These are phyloP conservation scores for Brenthis ino DNA, from an alignment of 2,888 invertebrate species.

Conservation along the genomic window DNA sequence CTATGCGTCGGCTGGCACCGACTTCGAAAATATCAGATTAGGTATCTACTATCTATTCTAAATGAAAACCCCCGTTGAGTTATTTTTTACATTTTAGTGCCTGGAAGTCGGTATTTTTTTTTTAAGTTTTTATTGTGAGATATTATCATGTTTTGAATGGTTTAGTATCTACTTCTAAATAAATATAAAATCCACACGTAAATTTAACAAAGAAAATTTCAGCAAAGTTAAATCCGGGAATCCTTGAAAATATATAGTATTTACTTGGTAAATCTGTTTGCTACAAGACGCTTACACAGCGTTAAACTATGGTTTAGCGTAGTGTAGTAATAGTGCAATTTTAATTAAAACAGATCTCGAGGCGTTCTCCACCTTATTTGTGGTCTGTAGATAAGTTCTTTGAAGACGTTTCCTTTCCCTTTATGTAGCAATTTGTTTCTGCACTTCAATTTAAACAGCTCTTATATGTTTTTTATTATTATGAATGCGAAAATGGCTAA, in stretches of 20 bases:
- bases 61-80: too few relatives aligned
- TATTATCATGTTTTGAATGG: too few relatives aligned
- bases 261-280: slow-evolving; percentile 34
- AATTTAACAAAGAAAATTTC: slow-evolving; percentile 1
- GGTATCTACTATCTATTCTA: too few relatives aligned
- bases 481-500: too few relatives aligned
- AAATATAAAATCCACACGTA: too few relatives aligned
- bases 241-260: slow-evolving; percentile 30
- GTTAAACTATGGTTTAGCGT: slow-evolving; percentile 31
- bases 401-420: slow-evolving; percentile 10
- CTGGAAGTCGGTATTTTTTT: too few relatives aligned
- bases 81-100: too few relatives aligned
- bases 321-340: slow-evolving; percentile 30
- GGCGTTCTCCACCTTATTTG: slow-evolving; percentile 32
- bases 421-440: not conserved
- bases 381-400: slow-evolving; percentile 25
- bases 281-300: slow-evolving; percentile 33
- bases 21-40: too few relatives aligned
- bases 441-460: not conserved
- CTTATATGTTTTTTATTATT: not conserved
- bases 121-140: too few relatives aligned
- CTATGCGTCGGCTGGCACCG: too few relatives aligned
- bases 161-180: too few relatives aligned
- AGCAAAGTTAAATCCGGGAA: slow-evolving; percentile 19
- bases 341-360: slow-evolving; percentile 34